Evolutionary conservation across 1,140 invertebrate genomes (phyloP).

Genomic region (Euura lappo): DNA sequence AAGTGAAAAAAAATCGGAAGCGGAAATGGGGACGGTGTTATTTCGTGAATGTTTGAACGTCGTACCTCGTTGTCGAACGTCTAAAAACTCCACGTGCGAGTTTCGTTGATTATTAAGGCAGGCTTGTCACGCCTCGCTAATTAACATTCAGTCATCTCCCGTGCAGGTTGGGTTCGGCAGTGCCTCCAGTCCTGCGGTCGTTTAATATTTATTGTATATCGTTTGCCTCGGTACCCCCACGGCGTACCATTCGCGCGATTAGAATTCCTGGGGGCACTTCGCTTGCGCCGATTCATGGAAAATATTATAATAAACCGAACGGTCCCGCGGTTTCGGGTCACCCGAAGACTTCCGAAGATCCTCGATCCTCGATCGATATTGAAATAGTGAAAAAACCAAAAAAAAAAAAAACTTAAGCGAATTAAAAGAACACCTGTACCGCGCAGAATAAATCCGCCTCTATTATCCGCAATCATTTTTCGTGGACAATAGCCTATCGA

Average conservation of each 20-base stretch:
- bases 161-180: constrained; percentile 22
- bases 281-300: constrained; percentile 46
- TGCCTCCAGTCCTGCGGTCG: constrained; percentile 20
- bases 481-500: background rate
- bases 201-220: constrained; percentile 58
- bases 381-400: background rate
- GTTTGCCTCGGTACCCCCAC: constrained; percentile 41
- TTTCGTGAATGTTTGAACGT: no score
- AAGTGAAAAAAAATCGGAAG: no score
- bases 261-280: constrained; percentile 1
- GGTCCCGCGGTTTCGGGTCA: background rate
- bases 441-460: no score
- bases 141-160: constrained; percentile 55
- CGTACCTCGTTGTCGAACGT: background rate
- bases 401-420: background rate
- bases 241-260: no score
- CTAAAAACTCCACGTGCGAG: background rate
- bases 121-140: constrained; percentile 53
- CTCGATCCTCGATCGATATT: background rate
- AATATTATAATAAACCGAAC: constrained; percentile 51
- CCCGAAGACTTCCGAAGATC: background rate
- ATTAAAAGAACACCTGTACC: background rate
- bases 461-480: no score
- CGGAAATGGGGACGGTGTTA: no score
- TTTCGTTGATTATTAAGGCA: constrained; percentile 18